Conservation (phyloP, 2,888 invertebrate species). For the Cantharis lateralis region DNA sequence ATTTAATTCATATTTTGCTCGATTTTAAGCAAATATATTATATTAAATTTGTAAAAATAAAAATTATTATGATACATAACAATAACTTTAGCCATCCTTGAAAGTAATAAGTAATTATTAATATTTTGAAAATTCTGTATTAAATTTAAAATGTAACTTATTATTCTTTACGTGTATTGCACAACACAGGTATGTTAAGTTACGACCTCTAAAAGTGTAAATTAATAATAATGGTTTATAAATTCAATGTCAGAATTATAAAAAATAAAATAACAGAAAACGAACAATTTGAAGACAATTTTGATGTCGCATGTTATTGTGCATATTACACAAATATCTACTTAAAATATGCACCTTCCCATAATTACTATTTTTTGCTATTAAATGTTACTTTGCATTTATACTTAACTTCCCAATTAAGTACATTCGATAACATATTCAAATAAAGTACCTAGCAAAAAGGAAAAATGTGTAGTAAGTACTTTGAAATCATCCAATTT, state of each 20-base stretch:
- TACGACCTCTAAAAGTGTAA: slow-evolving; percentile 17
- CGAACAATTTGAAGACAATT: neutral
- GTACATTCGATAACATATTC: neutral
- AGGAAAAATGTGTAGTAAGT: neutral
- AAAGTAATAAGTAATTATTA: neutral
- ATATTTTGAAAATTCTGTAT: neutral
- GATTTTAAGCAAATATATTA: neutral
- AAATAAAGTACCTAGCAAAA: neutral
- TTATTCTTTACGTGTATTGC: neutral
- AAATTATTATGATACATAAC: neutral
- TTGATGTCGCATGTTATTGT: neutral
- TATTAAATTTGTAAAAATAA: neutral
- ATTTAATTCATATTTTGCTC: neutral
- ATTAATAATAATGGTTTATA: slow-evolving; percentile 14
- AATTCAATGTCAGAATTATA: slow-evolving; percentile 20
- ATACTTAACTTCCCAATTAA: neutral
- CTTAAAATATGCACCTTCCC: neutral
- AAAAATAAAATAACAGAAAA: neutral
- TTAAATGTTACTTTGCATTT: neutral
- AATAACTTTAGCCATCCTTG: neutral
- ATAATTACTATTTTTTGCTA: neutral
- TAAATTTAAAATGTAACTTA: neutral
- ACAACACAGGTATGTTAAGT: slow-evolving; percentile 5
- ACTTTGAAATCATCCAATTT: neutral
- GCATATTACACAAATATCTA: neutral